Conservation (phyloP, 2,888 invertebrate species). For the Yponomeuta plumbellus region DNA sequence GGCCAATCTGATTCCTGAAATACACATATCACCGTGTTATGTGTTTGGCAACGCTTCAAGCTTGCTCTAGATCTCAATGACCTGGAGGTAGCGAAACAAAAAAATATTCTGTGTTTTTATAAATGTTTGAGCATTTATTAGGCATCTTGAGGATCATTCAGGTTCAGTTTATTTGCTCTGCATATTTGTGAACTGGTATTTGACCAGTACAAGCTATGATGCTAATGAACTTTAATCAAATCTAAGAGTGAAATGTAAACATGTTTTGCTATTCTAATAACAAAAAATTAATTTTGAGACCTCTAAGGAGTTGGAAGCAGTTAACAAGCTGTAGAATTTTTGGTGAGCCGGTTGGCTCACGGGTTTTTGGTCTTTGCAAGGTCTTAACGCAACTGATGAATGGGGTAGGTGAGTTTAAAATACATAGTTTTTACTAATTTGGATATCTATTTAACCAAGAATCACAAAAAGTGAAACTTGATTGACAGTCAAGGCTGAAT, state of each 20-base stretch:
- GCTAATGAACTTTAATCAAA: conserved; percentile 5
- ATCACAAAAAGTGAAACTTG: too few relatives aligned
- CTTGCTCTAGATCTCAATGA: conserved; percentile 30
- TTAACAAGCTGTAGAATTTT: too few relatives aligned
- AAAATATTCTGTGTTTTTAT: conserved; percentile 20
- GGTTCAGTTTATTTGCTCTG: background rate
- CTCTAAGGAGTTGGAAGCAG: too few relatives aligned
- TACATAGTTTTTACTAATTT: background rate
- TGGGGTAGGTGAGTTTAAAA: too few relatives aligned
- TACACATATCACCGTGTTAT: conserved; percentile 8
- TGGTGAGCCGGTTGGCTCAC: too few relatives aligned
- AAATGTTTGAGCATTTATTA: conserved; percentile 6
- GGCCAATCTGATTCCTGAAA: conserved; percentile 11
- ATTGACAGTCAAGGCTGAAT: background rate
- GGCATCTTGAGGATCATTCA: too few relatives aligned
- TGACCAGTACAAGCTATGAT: background rate
- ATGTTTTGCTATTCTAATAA: background rate
- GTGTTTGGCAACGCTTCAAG: conserved; percentile 20
- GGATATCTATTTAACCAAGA: too few relatives aligned
- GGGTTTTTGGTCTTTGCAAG: too few relatives aligned
- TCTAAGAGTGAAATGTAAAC: background rate
- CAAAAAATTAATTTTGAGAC: too few relatives aligned
- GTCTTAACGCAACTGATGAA: too few relatives aligned
- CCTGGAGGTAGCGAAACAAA: conserved; percentile 23
- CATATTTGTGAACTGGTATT: too few relatives aligned